These are phyloP conservation scores for Gila robusta DNA, from an alignment of 2,797 vertebrate species.

Conservation along the genomic window DNA sequence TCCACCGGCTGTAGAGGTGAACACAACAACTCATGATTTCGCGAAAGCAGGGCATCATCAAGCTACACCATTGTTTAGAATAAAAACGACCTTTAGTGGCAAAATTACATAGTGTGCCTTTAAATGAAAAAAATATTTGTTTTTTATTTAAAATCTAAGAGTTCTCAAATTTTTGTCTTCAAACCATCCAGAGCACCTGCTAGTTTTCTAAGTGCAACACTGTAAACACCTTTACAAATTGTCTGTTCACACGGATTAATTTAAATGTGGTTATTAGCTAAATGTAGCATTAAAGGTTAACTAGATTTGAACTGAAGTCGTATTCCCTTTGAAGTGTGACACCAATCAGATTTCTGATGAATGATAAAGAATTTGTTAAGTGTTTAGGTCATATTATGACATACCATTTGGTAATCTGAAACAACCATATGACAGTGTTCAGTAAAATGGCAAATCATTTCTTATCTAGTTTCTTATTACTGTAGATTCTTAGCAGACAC, in stretches of 20 bases:
- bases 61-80: too few relatives aligned
- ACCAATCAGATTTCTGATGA: conserved; percentile 7
- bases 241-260: neutral
- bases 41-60: too few relatives aligned
- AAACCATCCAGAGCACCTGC: neutral
- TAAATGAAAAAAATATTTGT: too few relatives aligned
- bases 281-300: neutral
- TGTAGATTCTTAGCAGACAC: neutral
- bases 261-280: neutral
- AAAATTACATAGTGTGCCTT: too few relatives aligned
- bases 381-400: neutral
- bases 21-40: too few relatives aligned
- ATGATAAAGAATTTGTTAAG: neutral
- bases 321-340: neutral
- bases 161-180: neutral
- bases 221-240: neutral
- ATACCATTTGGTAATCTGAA: neutral
- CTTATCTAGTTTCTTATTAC: neutral
- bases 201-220: neutral
- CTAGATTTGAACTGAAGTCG: neutral
- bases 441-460: neutral
- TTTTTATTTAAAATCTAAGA: neutral
- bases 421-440: neutral
- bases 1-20: too few relatives aligned
- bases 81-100: too few relatives aligned